These are phyloP conservation scores for Ormyrus thymus DNA, from an alignment of 2,888 invertebrate genomes.

Conservation along the genomic window DNA sequence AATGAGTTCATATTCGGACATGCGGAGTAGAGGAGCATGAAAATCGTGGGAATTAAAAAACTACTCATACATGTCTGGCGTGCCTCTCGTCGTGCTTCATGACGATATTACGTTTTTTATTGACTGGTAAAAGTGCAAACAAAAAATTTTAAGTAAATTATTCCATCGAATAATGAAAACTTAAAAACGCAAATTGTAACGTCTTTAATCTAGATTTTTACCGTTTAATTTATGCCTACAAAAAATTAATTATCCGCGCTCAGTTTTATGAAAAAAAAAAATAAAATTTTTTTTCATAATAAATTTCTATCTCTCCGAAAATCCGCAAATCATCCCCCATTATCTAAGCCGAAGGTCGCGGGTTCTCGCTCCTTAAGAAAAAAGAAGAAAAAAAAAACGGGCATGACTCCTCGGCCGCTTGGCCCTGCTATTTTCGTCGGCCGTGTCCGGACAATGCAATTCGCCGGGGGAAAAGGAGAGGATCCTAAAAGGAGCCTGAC, in stretches of 20 bases:
- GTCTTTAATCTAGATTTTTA: neutral
- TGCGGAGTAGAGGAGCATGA: neutral
- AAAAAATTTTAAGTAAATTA: neutral
- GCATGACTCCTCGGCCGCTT: neutral
- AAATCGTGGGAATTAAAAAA: neutral
- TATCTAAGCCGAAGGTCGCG: neutral
- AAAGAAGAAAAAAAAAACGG: neutral
- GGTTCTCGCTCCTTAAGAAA: neutral
- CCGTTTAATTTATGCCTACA: neutral
- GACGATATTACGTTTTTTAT: conserved; percentile 2
- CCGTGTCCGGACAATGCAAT: neutral
- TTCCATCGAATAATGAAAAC: neutral
- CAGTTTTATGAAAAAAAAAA: neutral
- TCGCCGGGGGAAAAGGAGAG: neutral
- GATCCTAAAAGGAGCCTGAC: conserved; percentile 32
- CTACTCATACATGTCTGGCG: neutral
- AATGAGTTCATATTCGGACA: neutral
- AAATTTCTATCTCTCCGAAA: neutral
- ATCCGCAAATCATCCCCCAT: neutral
- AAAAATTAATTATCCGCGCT: neutral
- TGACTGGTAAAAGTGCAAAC: neutral
- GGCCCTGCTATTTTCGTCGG: neutral
- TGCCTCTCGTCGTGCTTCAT: neutral
- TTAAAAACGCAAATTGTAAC: neutral
- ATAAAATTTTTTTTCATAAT: neutral